phyloP scores from a whole-genome alignment of 2,113 vertebrate genomes.

The Zapornia atra region DNA sequence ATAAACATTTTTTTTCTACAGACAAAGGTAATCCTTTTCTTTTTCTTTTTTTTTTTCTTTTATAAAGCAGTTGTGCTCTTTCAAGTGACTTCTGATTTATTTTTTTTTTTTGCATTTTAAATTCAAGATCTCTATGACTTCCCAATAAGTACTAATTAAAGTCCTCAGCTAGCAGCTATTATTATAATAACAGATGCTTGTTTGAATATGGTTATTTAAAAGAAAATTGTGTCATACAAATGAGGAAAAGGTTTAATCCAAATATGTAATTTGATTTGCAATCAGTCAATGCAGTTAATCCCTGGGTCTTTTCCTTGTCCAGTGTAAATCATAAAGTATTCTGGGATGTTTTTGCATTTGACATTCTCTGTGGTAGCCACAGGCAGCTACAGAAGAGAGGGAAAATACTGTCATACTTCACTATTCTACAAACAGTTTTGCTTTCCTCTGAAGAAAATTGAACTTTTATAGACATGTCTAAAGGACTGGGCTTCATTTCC shows the following conservation, averaged over 20 bases:
- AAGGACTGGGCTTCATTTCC: neutral
- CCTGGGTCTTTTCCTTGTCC: neutral
- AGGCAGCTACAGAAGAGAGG: neutral
- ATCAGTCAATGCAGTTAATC: neutral
- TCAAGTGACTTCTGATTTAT: neutral
- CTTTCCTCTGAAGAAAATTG: neutral
- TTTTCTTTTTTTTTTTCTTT: neutral
- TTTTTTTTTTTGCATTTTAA: neutral
- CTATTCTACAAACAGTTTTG: neutral
- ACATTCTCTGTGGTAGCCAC: neutral
- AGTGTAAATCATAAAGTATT: neutral
- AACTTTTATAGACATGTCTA: neutral
- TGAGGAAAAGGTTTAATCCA: neutral
- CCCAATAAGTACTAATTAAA: neutral
- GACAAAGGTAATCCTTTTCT: neutral
- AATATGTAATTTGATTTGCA: neutral
- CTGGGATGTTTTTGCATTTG: neutral
- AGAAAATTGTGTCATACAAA: neutral
- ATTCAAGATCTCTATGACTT: neutral
- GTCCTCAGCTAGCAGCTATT: neutral
- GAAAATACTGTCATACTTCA: neutral
- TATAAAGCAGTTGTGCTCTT: neutral
- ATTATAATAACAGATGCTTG: neutral
- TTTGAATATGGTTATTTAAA: neutral
- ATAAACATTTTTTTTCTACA: neutral